Evolutionary conservation across 2,797 vertebrate species (phyloP).

Genomic region (Cephalopachus bancanus): DNA sequence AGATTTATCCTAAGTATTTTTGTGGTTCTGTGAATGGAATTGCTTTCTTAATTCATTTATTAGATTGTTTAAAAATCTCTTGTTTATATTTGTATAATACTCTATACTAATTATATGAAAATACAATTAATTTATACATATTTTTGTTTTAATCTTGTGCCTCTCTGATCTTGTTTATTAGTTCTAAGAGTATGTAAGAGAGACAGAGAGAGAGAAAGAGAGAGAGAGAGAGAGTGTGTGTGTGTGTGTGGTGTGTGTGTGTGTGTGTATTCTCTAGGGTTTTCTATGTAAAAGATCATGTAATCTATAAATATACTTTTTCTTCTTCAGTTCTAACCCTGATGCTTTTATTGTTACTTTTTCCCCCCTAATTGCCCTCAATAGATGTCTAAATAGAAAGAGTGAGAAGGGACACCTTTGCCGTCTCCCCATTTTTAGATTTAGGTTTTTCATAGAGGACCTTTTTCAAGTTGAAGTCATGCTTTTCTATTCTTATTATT

Average conservation of each 20-base stretch:
- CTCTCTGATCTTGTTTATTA: too few relatives aligned
- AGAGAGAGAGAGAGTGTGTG: too few relatives aligned
- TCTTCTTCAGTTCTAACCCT: neutral
- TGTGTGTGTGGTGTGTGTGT: neutral
- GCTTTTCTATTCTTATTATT: neutral
- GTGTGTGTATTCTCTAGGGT: neutral
- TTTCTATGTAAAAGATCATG: neutral
- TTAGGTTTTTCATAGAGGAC: neutral
- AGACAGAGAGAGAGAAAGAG: too few relatives aligned
- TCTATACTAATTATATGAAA: too few relatives aligned
- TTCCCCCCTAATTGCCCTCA: neutral
- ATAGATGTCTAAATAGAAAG: neutral
- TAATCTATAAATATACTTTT: neutral
- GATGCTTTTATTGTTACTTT: neutral
- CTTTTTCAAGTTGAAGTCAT: neutral
- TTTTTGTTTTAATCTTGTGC: too few relatives aligned
- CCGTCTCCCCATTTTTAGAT: neutral
- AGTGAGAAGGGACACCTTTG: neutral
- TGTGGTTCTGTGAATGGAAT: too few relatives aligned
- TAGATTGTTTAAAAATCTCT: too few relatives aligned
- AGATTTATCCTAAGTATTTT: too few relatives aligned
- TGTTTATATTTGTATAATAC: too few relatives aligned
- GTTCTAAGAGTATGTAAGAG: too few relatives aligned
- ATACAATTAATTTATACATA: too few relatives aligned
- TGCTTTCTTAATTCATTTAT: too few relatives aligned